phyloP scores from a whole-genome alignment of 2,113 vertebrate genomes.

The Lepus americanus region DNA sequence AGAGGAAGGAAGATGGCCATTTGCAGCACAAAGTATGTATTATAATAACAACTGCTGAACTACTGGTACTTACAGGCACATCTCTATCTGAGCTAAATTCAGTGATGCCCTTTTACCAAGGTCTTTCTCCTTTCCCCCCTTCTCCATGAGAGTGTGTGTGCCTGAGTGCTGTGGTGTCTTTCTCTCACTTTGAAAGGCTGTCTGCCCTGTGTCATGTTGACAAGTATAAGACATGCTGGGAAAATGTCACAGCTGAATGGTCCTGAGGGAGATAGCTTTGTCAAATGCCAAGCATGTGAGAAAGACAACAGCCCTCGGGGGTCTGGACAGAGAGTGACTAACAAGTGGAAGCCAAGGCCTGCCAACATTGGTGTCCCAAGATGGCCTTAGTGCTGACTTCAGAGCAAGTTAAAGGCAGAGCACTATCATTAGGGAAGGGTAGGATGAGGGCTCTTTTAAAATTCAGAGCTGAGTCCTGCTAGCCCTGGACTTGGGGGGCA shows the following conservation, averaged over 20 bases:
- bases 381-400: background rate
- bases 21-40: background rate
- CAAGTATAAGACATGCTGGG: conserved; percentile 68
- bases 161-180: background rate
- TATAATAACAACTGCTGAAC: background rate
- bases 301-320: background rate
- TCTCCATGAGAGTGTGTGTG: accelerated
- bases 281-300: conserved; percentile 39
- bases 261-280: conserved; percentile 65
- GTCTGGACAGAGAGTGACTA: background rate
- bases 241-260: conserved; percentile 73
- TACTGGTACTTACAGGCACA: background rate
- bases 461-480: background rate
- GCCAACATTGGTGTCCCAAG: background rate
- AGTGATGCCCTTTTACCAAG: background rate
- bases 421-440: background rate
- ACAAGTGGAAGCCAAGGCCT: background rate
- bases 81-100: background rate
- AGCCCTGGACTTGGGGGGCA: background rate
- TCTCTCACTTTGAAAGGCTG: conserved; percentile 52
- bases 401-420: conserved; percentile 2
- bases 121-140: background rate
- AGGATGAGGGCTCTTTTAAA: background rate
- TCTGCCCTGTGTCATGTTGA: conserved; percentile 65
- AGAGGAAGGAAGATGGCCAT: background rate